Evolutionary conservation across 2,113 vertebrate genomes (phyloP).

Genomic region (Ceyx melanurus): DNA sequence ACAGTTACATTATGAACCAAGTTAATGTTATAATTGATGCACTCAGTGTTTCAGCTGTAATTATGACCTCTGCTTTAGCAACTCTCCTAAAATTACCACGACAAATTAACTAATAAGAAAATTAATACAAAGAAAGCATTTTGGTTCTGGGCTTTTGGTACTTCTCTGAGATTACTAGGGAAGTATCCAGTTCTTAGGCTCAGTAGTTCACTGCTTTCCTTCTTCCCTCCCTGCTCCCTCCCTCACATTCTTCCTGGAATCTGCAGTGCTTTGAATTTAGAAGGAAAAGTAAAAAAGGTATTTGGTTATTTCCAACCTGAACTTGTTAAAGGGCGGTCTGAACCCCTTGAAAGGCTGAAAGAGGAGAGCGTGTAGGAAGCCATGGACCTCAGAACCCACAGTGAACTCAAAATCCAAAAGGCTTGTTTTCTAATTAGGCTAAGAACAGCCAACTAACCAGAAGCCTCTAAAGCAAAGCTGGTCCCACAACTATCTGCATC

Average conservation of each 20-base stretch:
- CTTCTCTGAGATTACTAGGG: background rate
- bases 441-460: background rate
- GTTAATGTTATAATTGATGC: slow-evolving; percentile 49
- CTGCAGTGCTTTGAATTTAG: background rate
- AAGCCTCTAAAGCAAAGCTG: background rate
- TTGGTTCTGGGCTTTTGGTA: slow-evolving; percentile 23
- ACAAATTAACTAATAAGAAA: slow-evolving; percentile 61
- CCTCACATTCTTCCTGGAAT: background rate
- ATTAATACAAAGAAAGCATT: slow-evolving; percentile 45
- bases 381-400: background rate
- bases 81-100: slow-evolving; percentile 30
- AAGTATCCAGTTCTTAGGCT: background rate
- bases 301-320: background rate
- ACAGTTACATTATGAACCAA: background rate
- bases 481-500: background rate
- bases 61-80: slow-evolving; percentile 50
- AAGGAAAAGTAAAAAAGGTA: background rate
- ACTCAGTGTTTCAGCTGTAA: slow-evolving; percentile 35
- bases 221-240: background rate
- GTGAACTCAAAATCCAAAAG: background rate
- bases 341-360: background rate
- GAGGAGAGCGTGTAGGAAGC: background rate
- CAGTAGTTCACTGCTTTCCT: background rate
- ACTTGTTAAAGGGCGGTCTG: background rate
- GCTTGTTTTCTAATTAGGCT: background rate